Evolutionary conservation across 2,797 vertebrate genomes (phyloP).

Genomic region (Paramormyrops hopkinsi): DNA sequence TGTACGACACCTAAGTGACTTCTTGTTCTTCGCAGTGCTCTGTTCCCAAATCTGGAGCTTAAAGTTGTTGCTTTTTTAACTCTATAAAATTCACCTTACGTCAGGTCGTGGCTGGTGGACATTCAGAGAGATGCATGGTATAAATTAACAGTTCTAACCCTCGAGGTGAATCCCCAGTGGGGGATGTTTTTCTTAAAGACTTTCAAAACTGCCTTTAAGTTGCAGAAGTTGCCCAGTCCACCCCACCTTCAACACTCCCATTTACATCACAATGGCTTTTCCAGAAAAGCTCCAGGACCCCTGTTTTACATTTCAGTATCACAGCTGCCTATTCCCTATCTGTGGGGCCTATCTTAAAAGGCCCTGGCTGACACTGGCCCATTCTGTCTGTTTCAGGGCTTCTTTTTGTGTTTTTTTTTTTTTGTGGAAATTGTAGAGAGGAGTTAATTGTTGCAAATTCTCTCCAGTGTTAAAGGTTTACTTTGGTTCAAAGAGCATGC

Average conservation of each 20-base stretch:
- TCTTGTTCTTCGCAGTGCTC: not conserved
- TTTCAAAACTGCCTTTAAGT: slow-evolving; percentile 1
- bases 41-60: not conserved
- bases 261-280: slow-evolving; percentile 36
- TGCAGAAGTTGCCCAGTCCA: slow-evolving; percentile 36
- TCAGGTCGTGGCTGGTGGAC: not conserved
- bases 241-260: slow-evolving; percentile 25
- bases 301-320: slow-evolving; percentile 26
- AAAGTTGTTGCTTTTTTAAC: not conserved
- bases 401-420: not conserved
- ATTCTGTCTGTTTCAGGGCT: slow-evolving; percentile 30
- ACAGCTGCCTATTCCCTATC: slow-evolving; percentile 39
- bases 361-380: slow-evolving; percentile 29
- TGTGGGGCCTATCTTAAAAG: slow-evolving; percentile 29
- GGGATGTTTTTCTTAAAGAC: not conserved
- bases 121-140: not conserved
- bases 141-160: not conserved
- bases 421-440: slow-evolving; percentile 26
- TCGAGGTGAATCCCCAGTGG: not conserved
- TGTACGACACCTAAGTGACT: not conserved
- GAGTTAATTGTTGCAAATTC: slow-evolving; percentile 32
- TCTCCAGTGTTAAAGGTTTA: slow-evolving; percentile 35
- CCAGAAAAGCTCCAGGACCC: slow-evolving; percentile 10
- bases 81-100: not conserved
- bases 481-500: slow-evolving; percentile 9